Base-by-base conservation (phyloP, 2,888 invertebrate species). In the Trichogramma evanescens region DNA sequence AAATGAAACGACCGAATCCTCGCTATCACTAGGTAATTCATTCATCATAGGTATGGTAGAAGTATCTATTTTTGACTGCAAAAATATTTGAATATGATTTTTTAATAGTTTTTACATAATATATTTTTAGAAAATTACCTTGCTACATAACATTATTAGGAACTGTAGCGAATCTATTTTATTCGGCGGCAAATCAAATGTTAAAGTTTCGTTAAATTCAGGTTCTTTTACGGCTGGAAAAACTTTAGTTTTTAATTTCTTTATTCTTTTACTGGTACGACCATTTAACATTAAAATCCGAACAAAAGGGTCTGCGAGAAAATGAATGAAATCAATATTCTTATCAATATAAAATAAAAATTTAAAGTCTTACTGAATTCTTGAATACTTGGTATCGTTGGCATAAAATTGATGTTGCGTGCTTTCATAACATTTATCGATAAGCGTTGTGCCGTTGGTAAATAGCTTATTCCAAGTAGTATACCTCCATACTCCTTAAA, bases 391-490 rank as follows among this genome's bases (percentile, higher is more conserved):
- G 72, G 60, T 52, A 74, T 71, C 41, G 70, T 59, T 9, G 72
- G 66, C 42, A 65, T 59, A 56, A 74, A 71, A 66, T 78, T 79
- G 49, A 80, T 68, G 68, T 80, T 78, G 38, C 77, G 77, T 51
- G 77, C 68, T 67, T 78, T 79, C 68, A 80, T 76, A 48, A 80
- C 72, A 63, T 77, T 79, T 59, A 81, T 77, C 50, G 80, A 78
- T 67, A 81, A 71, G 65, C 80, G 73, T 69, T 80, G 80, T 4
- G 81, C 80, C 7, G 81, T 81, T 40, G 80, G 81, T 61, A 81
- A 72, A 67, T 78, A 80, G 70, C 78, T 80, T 63, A 81, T 68
- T 53, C 80, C 80, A 66, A 80, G 70, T 61, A 80, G 68, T 67
- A 81, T 72, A 54, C 77, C 77, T 58, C 80, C 81, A 61, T 73